Evolutionary conservation across 2,113 vertebrate species (phyloP).

Genomic region (Isurus oxyrinchus): DNA sequence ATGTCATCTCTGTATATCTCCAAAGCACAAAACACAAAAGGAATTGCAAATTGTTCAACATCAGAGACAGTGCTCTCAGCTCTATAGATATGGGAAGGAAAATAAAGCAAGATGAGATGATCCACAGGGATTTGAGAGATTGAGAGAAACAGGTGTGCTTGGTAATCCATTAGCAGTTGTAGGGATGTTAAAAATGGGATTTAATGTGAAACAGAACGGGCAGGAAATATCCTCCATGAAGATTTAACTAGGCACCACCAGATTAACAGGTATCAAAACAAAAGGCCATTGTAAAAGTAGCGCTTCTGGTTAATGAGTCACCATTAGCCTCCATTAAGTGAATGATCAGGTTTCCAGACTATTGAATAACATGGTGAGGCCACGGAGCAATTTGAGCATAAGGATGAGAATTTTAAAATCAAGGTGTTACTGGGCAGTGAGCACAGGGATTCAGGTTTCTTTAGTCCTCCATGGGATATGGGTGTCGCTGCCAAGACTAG

Average conservation of each 20-base stretch:
- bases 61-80: neutral
- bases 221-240: neutral
- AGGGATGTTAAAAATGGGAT: neutral
- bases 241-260: neutral
- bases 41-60: neutral
- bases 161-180: neutral
- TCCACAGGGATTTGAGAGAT: slow-evolving; percentile 1
- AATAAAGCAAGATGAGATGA: neutral
- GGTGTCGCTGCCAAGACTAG: no score
- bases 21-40: no score
- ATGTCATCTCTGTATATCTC: no score
- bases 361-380: no score
- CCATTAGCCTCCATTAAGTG: neutral
- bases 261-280: neutral
- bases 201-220: neutral
- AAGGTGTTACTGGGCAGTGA: neutral
- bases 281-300: neutral
- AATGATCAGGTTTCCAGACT: neutral
- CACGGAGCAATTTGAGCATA: neutral
- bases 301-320: neutral
- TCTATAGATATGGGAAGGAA: neutral
- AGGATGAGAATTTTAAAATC: neutral
- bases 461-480: no score
- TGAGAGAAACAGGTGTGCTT: neutral
- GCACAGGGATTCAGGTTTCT: no score